Evolutionary conservation across 2,888 invertebrate genomes (phyloP).

Genomic region (Neocrepidodera transversa): DNA sequence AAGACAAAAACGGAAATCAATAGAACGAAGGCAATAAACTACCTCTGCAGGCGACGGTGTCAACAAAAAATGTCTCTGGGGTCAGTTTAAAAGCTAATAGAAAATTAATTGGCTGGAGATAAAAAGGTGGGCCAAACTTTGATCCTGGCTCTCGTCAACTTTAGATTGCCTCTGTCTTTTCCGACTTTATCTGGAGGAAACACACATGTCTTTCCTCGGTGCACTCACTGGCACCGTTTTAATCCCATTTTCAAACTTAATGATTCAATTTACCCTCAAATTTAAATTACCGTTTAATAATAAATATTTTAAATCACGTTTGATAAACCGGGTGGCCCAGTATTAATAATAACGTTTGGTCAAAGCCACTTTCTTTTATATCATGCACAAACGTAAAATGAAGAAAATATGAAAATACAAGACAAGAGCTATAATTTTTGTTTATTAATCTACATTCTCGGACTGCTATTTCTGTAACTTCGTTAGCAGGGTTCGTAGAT

Average conservation of each 20-base stretch:
- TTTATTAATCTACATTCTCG: no score
- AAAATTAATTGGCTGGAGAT: conserved; percentile 57
- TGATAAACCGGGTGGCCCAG: no score
- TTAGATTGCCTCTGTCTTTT: conserved; percentile 54
- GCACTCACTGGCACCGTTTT: conserved; percentile 25
- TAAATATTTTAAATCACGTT: no score
- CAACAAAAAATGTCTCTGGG: conserved; percentile 43
- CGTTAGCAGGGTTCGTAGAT: no score
- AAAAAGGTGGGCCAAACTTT: conserved; percentile 55
- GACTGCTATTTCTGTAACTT: no score
- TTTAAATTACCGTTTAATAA: no score
- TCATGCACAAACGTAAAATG: no score
- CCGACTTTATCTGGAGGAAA: conserved; percentile 50
- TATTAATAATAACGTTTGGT: no score
- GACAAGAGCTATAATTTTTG: no score
- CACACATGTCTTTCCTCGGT: conserved; percentile 55
- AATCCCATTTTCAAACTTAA: background rate
- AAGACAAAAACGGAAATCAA: conserved; percentile 12
- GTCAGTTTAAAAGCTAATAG: conserved; percentile 49
- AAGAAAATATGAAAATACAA: no score
- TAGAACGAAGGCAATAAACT: conserved; percentile 23
- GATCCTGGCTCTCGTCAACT: conserved; percentile 59
- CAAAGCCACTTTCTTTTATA: no score
- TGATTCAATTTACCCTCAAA: background rate
- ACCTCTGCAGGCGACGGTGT: conserved; percentile 19